These are phyloP conservation scores for Malacoctenus gilli DNA, from an alignment of 2,797 vertebrate species.

Conservation along the genomic window DNA sequence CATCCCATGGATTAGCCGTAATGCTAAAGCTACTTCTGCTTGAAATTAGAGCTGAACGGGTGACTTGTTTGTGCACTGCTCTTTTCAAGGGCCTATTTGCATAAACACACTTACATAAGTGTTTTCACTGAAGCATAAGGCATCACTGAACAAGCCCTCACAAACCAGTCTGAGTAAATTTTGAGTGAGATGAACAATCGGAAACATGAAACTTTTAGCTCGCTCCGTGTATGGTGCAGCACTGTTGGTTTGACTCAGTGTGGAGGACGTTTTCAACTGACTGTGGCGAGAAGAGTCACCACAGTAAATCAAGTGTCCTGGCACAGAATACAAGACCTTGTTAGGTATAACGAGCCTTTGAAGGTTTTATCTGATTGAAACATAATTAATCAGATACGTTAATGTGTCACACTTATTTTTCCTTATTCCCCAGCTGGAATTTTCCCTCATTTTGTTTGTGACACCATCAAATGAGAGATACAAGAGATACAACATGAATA, in stretches of 20 bases:
- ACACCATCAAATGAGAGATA: no score
- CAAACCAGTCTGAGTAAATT: background rate
- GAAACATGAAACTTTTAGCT: background rate
- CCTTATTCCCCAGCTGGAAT: no score
- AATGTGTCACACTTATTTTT: no score
- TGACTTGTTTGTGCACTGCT: constrained; percentile 23
- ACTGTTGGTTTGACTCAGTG: background rate
- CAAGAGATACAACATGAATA: no score
- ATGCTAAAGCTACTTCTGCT: constrained; percentile 30
- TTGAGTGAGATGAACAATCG: background rate
- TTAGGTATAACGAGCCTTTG: no score
- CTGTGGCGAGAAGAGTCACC: no score
- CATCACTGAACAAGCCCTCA: constrained; percentile 2
- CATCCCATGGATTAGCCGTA: constrained; percentile 45
- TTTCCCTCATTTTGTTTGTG: no score
- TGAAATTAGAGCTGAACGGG: constrained; percentile 15
- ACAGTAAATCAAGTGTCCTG: no score
- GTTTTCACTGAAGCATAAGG: constrained; percentile 12
- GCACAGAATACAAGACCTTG: no score
- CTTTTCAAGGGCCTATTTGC: constrained; percentile 37
- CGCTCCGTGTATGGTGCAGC: no score
- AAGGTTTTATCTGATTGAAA: no score
- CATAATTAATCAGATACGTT: no score
- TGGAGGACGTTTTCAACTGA: background rate
- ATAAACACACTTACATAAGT: constrained; percentile 14